Base-by-base conservation (phyloP, 2,888 invertebrate genomes). In the Cataglyphis cursor region DNA sequence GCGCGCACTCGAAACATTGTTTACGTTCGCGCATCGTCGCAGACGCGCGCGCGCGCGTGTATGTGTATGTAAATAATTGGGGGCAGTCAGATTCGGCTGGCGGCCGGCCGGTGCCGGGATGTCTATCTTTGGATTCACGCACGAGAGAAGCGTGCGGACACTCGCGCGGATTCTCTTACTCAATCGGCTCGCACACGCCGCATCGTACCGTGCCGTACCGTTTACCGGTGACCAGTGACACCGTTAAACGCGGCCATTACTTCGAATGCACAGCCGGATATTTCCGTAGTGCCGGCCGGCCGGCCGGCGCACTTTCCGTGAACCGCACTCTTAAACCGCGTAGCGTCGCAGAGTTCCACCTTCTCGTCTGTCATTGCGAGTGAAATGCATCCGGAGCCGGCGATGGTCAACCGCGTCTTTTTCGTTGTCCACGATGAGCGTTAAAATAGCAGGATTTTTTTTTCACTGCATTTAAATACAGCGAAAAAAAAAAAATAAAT, bases 51-150 rank as follows among this genome's bases (percentile, higher is more conserved):
- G 57, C 57, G 18, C 59, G 59, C 54, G 80, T 72, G 57, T 15
- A 18, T 18, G 15, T 35, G 24, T 24, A 72, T 81, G 44, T 70
- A 68, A 62, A 64, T 51, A 82, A 80, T 72, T 68, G 78, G 81
- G 82, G 76, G 65, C 82, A 85, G 85, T 85, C 81, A 84, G 86
- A 83, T 85, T 89, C 81, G 83, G 80, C 65, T 83, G 54, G 54
- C 70, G 41, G 41, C 73, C 72, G 81, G 85, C 82, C 83, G 82
- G 83, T 89, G 84, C 87, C 84, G 89, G 83, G 82, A 83, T 85
- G 86, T 88, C 92, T 92, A 92, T 92, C 92, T 92, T 92, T 91
- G 91, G 92, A 86, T 85, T 80, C 89, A 83, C 80, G 87, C 84
- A 78, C 65, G 81, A 48, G 78, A 54, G 18, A 35, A 3, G 28